These are phyloP conservation scores for Agraylea sexmaculata DNA, from an alignment of 1,140 invertebrate genomes.

Conservation along the genomic window DNA sequence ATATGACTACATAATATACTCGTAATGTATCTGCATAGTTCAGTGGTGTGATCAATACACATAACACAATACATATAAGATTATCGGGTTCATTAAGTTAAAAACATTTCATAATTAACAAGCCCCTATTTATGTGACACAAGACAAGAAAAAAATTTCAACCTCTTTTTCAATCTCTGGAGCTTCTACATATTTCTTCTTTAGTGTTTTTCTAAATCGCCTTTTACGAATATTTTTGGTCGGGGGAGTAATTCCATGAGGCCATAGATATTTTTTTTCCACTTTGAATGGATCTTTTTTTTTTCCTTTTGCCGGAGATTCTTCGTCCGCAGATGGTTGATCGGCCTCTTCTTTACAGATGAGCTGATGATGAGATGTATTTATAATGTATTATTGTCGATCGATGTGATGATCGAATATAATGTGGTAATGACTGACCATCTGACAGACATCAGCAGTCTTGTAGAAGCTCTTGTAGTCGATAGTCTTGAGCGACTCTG, in stretches of 20 bases:
- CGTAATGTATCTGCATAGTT: no score
- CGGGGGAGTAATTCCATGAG: slow-evolving; percentile 88
- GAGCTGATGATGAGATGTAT: slow-evolving; percentile 41
- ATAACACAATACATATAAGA: no score
- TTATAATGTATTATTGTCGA: neutral
- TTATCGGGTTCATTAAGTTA: no score
- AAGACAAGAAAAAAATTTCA: no score
- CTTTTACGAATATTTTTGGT: slow-evolving; percentile 89
- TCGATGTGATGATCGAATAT: neutral
- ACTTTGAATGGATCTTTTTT: slow-evolving; percentile 85
- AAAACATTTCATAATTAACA: no score
- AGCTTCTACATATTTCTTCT: slow-evolving; percentile 94
- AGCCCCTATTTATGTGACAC: no score
- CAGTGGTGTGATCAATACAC: no score
- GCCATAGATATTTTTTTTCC: slow-evolving; percentile 88
- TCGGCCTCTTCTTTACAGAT: slow-evolving; percentile 82
- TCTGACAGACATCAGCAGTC: slow-evolving; percentile 91
- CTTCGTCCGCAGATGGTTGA: slow-evolving; percentile 62
- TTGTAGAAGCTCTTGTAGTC: slow-evolving; percentile 96
- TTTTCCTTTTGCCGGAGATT: slow-evolving; percentile 72
- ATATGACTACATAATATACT: no score
- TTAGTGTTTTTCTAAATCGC: slow-evolving; percentile 88
- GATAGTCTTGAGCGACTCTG: slow-evolving; percentile 91
- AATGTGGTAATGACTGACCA: slow-evolving; percentile 25
- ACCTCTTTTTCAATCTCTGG: slow-evolving; percentile 94